Base-by-base conservation (phyloP, 1,140 invertebrate genomes). In the Magallana angulata region DNA sequence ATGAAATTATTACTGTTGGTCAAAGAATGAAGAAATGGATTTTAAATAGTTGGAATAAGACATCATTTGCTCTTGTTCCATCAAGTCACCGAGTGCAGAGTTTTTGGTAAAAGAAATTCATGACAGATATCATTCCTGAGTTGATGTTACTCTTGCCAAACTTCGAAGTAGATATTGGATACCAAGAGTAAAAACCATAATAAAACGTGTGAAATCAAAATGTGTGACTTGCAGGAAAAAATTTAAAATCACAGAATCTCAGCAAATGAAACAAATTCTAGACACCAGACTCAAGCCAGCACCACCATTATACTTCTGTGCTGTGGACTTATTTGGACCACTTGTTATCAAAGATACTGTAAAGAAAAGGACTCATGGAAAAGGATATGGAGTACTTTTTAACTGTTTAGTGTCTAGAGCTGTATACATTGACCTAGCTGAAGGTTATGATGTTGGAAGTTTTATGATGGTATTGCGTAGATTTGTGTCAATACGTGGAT, bases 371-470 rank as follows among this genome's bases (percentile, higher is more conserved):
- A 87, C 86, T 24, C 82, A 84, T 76, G 56, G 62, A 11, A 87
- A 84, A 58, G 82, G 30, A 57, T 87, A 84, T 59, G 82, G 82
- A 14, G 86, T 87, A 48, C 16, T 87, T n/a, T 87, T 84, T 62
- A 87, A 83, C 76, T 87, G 86, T 36, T 60, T 84, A n/a, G 36
- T 18, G 4, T 68, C 58, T 76, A 68, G 86, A 83, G 82, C 81
- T 16, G 86, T 87, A 6, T 87, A 84, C 24, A n/a, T 87, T 58
- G 86, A 87, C 71, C n/a, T 87, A 8, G 82, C 82, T 2, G 86
- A 87, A 11, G 64, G 81, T 57, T 84, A 87, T 36, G 60, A 84
- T 59, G 58, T 57, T 16, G 56, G 24, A 60, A 68, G 81, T 58
- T 87, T 84, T 58, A 18, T 87, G 30, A 83, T 84, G 81, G 86